Evolutionary conservation across 2,113 vertebrate species (phyloP).

Genomic region (Brachyhypopomus gauderio): DNA sequence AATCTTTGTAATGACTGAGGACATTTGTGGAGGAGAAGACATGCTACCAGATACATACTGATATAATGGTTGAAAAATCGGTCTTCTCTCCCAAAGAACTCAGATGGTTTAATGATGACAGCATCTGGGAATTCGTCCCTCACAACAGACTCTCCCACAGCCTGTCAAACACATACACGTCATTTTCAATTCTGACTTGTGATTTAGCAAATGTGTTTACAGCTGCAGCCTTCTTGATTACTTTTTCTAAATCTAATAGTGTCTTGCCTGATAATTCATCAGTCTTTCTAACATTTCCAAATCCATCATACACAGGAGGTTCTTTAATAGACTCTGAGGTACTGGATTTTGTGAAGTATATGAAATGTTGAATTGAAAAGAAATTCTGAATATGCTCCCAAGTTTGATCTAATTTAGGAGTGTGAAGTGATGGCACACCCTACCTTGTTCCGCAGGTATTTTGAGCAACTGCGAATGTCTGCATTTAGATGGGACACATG

Average conservation of each 20-base stretch:
- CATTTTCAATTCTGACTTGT: too few species aligned
- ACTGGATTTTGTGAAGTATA: neutral
- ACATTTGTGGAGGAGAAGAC: neutral
- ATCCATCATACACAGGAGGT: too few species aligned
- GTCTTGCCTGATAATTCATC: too few species aligned
- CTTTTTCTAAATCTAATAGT: too few species aligned
- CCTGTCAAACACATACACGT: constrained; percentile 68
- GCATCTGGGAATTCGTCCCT: constrained; percentile 89
- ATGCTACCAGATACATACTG: constrained; percentile 69
- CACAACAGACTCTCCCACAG: constrained; percentile 86
- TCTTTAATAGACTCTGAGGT: neutral
- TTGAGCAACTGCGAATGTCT: constrained; percentile 87
- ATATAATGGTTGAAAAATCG: constrained; percentile 90
- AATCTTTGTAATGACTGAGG: too few species aligned
- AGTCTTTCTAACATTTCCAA: too few species aligned
- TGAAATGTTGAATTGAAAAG: too few species aligned
- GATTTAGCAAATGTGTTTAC: too few species aligned
- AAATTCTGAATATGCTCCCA: too few species aligned
- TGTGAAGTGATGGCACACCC: neutral
- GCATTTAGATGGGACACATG: constrained; percentile 96
- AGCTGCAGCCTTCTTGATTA: too few species aligned
- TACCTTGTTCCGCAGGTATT: constrained; percentile 93
- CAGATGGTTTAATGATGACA: constrained; percentile 88
- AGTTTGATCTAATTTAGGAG: neutral
- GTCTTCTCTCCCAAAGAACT: constrained; percentile 94